Percentiles rank a stretch among this genome's conserved stretches.
Conservation (phyloP, 1,140 invertebrate species). For the Hylyphantes graminicola region DNA sequence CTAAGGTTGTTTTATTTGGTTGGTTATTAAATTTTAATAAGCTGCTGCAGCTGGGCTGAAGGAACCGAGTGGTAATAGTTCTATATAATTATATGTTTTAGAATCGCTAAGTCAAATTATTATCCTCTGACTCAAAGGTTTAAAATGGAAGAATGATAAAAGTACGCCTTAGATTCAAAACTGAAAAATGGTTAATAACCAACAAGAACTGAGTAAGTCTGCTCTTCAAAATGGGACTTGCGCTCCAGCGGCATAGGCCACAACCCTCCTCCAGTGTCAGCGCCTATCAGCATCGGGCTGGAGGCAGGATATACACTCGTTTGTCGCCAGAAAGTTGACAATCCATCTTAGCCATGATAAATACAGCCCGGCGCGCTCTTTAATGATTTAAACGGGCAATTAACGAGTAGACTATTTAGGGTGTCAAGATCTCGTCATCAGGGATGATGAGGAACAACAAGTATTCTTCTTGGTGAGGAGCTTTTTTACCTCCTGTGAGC, state of each 20-base stretch:
- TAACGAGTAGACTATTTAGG: slow-evolving; percentile 58
- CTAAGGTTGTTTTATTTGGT: too few relatives aligned
- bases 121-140: too few relatives aligned
- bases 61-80: too few relatives aligned
- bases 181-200: too few relatives aligned
- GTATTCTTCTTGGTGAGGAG: slow-evolving; percentile 6
- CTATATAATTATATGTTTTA: too few relatives aligned
- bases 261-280: slow-evolving; percentile 17
- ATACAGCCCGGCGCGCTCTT: slow-evolving; percentile 56
- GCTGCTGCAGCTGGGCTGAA: too few relatives aligned
- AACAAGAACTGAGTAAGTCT: background rate
- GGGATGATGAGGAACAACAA: slow-evolving; percentile 37
- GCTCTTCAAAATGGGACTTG: background rate
- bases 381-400: slow-evolving; percentile 61
- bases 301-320: slow-evolving; percentile 32
- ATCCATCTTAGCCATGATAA: slow-evolving; percentile 52
- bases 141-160: too few relatives aligned
- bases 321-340: slow-evolving; percentile 54
- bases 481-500: slow-evolving; percentile 8
- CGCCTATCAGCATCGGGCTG: slow-evolving; percentile 29
- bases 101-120: too few relatives aligned
- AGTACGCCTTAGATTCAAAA: too few relatives aligned
- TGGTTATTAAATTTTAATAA: too few relatives aligned
- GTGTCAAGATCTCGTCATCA: slow-evolving; percentile 48
- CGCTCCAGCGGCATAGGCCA: background rate